A percentile compares a stretch with the other conserved stretches of the same genome.
These are phyloP conservation scores for Caerostris darwini DNA, from an alignment of 1,140 invertebrate genomes.

Conservation along the genomic window DNA sequence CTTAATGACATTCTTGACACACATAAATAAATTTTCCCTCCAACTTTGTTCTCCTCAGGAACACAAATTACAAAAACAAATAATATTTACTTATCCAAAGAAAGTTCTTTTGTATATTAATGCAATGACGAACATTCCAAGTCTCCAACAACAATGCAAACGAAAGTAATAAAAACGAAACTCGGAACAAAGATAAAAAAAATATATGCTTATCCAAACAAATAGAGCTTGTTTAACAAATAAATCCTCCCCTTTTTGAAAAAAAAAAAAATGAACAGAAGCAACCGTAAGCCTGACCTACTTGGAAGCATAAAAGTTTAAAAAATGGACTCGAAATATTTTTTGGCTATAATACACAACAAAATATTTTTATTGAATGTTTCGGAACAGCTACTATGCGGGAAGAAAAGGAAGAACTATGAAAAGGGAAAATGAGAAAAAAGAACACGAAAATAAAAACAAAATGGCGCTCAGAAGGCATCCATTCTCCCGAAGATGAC, in stretches of 20 bases:
- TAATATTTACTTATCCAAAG: too few relatives aligned
- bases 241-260: slow-evolving; percentile 3
- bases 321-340: slow-evolving; percentile 44
- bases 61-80: too few relatives aligned
- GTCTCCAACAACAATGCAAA: neutral
- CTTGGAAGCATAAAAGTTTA: neutral
- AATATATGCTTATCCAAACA: neutral
- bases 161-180: neutral
- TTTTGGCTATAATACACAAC: slow-evolving; percentile 50
- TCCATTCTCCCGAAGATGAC: slow-evolving; percentile 8
- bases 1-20: neutral
- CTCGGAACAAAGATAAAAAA: neutral
- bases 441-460: neutral
- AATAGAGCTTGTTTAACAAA: slow-evolving; percentile 40
- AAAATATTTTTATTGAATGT: slow-evolving; percentile 65
- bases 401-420: neutral
- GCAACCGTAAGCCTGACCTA: slow-evolving; percentile 28
- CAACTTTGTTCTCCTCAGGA: neutral
- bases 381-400: neutral
- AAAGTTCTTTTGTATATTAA: neutral
- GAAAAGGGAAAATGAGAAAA: neutral
- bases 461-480: slow-evolving; percentile 14
- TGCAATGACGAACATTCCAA: neutral
- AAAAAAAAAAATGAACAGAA: neutral
- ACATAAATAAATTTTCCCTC: neutral